A percentile compares a stretch with the other conserved stretches of the same genome.
These are phyloP conservation scores for Bufo gargarizans DNA, from an alignment of 2,113 vertebrate genomes.

Conservation along the genomic window DNA sequence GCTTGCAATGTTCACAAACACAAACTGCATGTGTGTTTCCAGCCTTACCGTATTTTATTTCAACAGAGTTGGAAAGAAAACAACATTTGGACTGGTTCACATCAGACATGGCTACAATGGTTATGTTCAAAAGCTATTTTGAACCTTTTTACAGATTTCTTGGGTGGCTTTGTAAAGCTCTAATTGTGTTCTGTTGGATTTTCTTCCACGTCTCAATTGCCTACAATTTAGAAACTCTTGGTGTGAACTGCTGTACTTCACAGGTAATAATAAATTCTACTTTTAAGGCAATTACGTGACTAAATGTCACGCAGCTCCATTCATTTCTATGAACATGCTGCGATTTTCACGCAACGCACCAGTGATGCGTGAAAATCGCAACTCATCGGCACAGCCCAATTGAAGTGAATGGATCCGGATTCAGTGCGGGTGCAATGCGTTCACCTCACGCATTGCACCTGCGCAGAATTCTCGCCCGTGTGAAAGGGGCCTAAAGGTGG, in stretches of 20 bases:
- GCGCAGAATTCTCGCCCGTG: too few species aligned
- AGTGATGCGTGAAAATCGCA: too few species aligned
- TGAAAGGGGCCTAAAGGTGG: too few species aligned
- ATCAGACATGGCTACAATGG: not conserved
- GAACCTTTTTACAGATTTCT: not conserved
- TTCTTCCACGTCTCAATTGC: not conserved
- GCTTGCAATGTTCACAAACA: too few species aligned
- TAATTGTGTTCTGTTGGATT: conserved; percentile 11
- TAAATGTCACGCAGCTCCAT: not conserved
- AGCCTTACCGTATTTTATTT: not conserved
- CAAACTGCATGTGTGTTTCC: too few species aligned
- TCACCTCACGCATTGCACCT: too few species aligned
- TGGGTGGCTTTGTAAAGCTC: not conserved
- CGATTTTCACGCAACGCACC: too few species aligned
- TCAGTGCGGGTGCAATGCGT: too few species aligned
- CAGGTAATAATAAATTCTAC: conserved; percentile 12
- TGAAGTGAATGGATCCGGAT: too few species aligned
- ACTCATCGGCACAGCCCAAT: too few species aligned
- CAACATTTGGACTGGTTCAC: not conserved
- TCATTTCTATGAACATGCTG: too few species aligned
- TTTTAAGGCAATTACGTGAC: conserved; percentile 16
- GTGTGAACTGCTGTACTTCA: conserved; percentile 26
- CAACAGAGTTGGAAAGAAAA: not conserved
- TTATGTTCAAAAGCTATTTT: not conserved
- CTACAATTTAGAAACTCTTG: not conserved